Evolutionary conservation across 2,113 vertebrate genomes (phyloP).

Genomic region (Echinops telfairi): DNA sequence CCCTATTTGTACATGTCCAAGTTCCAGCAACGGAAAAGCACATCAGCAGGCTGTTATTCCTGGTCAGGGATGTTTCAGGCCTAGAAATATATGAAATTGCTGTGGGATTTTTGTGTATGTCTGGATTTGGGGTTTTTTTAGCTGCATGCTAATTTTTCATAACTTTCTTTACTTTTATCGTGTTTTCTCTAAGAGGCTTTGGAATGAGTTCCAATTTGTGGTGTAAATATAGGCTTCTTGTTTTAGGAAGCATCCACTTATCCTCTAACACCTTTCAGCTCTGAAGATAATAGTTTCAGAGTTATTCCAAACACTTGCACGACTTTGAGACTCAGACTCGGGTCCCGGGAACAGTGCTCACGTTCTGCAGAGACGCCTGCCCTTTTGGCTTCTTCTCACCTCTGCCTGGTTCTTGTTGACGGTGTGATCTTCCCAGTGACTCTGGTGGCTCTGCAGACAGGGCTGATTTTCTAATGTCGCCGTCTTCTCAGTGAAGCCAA

Average conservation of each 20-base stretch:
- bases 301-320: conserved; percentile 67
- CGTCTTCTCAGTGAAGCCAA: conserved; percentile 64
- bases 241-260: conserved; percentile 77
- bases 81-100: conserved; percentile 81
- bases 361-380: conserved; percentile 78
- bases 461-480: conserved; percentile 64
- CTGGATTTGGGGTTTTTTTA: conserved; percentile 71
- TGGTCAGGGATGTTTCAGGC: conserved; percentile 84
- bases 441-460: conserved; percentile 62
- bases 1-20: conserved; percentile 86
- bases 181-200: conserved; percentile 80
- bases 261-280: conserved; percentile 80
- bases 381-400: conserved; percentile 69
- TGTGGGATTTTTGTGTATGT: conserved; percentile 69
- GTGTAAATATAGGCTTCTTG: conserved; percentile 80
- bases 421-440: conserved; percentile 75
- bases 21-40: conserved; percentile 86
- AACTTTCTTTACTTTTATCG: conserved; percentile 83
- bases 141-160: conserved; percentile 76
- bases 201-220: conserved; percentile 82
- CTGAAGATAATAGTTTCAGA: conserved; percentile 53
- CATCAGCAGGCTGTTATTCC: conserved; percentile 84
- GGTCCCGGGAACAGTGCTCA: conserved; percentile 72
- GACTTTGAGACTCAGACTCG: conserved; percentile 78
- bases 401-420: conserved; percentile 74